Evolutionary conservation across 2,888 invertebrate species (phyloP).

Genomic region (Oligia fasciuncula): DNA sequence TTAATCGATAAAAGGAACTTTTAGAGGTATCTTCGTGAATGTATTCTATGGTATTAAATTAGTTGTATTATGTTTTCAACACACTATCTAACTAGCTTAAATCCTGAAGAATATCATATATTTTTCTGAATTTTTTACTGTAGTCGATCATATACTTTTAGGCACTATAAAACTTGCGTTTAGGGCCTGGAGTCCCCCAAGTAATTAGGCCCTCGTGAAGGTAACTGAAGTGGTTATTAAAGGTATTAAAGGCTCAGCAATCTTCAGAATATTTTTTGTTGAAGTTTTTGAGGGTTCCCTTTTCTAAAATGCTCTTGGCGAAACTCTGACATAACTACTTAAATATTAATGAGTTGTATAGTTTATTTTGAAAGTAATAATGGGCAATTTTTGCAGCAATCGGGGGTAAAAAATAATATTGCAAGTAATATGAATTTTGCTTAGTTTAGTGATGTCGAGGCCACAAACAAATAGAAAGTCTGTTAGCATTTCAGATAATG

Average conservation of each 20-base stretch:
- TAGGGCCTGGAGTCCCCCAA: too few species aligned
- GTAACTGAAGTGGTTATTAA: conserved; percentile 15
- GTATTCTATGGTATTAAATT: too few species aligned
- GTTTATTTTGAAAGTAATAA: conserved; percentile 1
- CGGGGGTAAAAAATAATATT: neutral
- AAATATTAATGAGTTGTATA: conserved; percentile 4
- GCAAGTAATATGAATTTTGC: neutral
- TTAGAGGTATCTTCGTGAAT: too few species aligned
- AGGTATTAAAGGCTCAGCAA: neutral
- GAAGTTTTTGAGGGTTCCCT: neutral
- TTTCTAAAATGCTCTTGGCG: neutral
- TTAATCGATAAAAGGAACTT: too few species aligned
- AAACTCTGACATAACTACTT: neutral
- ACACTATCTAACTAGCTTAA: too few species aligned
- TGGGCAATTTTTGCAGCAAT: neutral
- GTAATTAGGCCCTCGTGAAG: neutral
- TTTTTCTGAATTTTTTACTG: too few species aligned
- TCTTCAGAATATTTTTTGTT: conserved; percentile 21
- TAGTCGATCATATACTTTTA: too few species aligned
- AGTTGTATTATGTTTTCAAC: too few species aligned
- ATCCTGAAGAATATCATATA: too few species aligned
- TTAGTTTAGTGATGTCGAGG: neutral
- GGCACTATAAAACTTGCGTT: too few species aligned
- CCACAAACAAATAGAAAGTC: neutral
- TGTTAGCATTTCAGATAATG: neutral